Evolutionary conservation across 2,113 vertebrate species (phyloP).

Genomic region (Oceanodroma tethys): DNA sequence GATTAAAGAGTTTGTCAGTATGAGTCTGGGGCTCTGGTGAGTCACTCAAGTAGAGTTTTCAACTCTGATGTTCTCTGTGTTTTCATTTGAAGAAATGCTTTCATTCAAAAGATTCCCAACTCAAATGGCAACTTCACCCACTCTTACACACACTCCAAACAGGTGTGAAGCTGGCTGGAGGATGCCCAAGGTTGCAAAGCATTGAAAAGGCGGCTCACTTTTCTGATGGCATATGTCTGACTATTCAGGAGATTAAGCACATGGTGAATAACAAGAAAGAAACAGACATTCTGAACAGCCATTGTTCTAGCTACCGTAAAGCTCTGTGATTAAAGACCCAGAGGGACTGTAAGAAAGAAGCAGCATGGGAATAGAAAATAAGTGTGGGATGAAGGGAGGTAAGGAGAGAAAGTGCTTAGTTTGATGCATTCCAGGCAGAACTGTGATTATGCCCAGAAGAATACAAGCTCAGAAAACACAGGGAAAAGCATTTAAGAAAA

Average conservation of each 20-base stretch:
- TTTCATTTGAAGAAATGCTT: not conserved
- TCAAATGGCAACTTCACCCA: not conserved
- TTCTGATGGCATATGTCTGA: not conserved
- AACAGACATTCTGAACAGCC: not conserved
- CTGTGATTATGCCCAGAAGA: not conserved
- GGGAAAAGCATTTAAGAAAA: not conserved
- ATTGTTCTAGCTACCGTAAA: not conserved
- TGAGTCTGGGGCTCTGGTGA: not conserved
- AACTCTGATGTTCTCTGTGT: not conserved
- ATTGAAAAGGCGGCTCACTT: not conserved
- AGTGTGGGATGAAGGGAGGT: not conserved
- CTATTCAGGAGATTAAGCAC: not conserved
- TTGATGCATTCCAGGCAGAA: not conserved
- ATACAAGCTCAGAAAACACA: not conserved
- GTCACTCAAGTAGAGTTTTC: not conserved
- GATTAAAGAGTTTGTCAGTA: not conserved
- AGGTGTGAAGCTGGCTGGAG: not conserved
- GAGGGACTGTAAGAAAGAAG: not conserved
- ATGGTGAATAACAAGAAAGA: not conserved
- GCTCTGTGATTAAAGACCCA: not conserved
- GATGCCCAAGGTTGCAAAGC: not conserved
- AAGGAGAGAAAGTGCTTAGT: not conserved
- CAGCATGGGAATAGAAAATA: not conserved
- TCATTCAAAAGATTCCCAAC: not conserved
- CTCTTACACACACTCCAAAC: not conserved